Evolutionary conservation across 2,888 invertebrate genomes (phyloP).

Genomic region (Taphrorychus bicolor): DNA sequence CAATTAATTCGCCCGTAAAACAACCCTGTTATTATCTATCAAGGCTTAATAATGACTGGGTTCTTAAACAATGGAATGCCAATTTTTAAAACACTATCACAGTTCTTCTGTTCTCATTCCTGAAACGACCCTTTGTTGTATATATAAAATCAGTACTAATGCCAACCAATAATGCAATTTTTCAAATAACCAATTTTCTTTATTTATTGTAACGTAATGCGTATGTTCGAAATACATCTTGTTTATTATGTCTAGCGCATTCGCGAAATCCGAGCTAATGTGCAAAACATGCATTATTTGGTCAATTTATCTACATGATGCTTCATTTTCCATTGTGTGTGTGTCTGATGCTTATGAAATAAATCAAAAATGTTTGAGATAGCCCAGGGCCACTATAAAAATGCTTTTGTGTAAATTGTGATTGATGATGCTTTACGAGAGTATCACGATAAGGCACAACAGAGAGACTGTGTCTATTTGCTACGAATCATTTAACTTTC

Average conservation of each 20-base stretch:
- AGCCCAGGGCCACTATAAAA: slow-evolving; percentile 40
- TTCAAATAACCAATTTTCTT: background rate
- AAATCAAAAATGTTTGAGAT: slow-evolving; percentile 39
- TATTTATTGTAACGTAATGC: slow-evolving; percentile 1
- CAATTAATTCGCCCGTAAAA: slow-evolving; percentile 56
- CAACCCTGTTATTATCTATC: slow-evolving; percentile 48
- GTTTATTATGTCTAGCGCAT: slow-evolving; percentile 29
- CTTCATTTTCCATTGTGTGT: slow-evolving; percentile 41
- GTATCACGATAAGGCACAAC: slow-evolving; percentile 42
- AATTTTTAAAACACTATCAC: too few species aligned
- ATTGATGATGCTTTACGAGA: slow-evolving; percentile 42
- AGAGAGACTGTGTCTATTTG: slow-evolving; percentile 46
- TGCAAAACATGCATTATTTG: slow-evolving; percentile 39
- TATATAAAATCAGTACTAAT: too few species aligned
- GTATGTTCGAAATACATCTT: slow-evolving; percentile 6
- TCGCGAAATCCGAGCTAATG: slow-evolving; percentile 32
- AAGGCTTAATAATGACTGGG: slow-evolving; percentile 48
- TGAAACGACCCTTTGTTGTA: too few species aligned
- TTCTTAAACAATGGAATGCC: slow-evolving; percentile 9
- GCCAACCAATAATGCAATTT: background rate
- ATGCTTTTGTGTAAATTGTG: slow-evolving; percentile 42
- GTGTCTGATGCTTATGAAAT: slow-evolving; percentile 35
- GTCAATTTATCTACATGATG: slow-evolving; percentile 40
- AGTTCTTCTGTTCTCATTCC: too few species aligned
- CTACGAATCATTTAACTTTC: slow-evolving; percentile 55